Evolutionary conservation across 2,113 vertebrate species (phyloP).

Genomic region (Sinocyclocheilus rhinocerous): DNA sequence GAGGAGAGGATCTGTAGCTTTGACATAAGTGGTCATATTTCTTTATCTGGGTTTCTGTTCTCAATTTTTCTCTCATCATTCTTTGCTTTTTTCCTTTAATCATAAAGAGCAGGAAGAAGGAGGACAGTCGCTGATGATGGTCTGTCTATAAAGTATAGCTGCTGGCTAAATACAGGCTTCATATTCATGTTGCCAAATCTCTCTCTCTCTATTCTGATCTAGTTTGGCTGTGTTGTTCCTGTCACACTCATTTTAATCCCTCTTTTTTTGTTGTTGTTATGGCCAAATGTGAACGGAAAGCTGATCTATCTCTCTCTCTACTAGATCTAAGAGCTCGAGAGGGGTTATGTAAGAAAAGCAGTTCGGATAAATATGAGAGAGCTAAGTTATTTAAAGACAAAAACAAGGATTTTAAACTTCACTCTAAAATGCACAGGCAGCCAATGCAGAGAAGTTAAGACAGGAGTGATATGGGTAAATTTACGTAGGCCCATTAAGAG

Average conservation of each 20-base stretch:
- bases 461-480: too few species aligned
- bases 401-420: too few species aligned
- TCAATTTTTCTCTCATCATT: background rate
- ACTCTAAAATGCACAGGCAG: too few species aligned
- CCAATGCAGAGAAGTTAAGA: too few species aligned
- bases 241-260: slow-evolving; percentile 21
- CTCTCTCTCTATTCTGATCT: background rate
- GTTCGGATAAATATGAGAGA: too few species aligned
- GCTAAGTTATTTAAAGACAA: too few species aligned
- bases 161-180: background rate
- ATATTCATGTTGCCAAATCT: slow-evolving; percentile 5
- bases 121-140: slow-evolving; percentile 10
- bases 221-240: slow-evolving; percentile 14
- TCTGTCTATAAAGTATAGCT: slow-evolving; percentile 28
- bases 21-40: background rate
- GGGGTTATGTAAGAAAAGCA: too few species aligned
- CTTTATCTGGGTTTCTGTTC: background rate
- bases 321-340: too few species aligned
- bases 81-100: background rate
- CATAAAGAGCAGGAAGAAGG: background rate
- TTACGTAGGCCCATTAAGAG: too few species aligned
- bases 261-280: slow-evolving; percentile 14
- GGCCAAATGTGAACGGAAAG: slow-evolving; percentile 8
- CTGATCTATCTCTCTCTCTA: background rate
- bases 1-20: background rate